Evolutionary conservation across 2,888 invertebrate genomes (phyloP), one percentile per base, ranked within the genome.

Genomic region (Pandemis heparana): DNA sequence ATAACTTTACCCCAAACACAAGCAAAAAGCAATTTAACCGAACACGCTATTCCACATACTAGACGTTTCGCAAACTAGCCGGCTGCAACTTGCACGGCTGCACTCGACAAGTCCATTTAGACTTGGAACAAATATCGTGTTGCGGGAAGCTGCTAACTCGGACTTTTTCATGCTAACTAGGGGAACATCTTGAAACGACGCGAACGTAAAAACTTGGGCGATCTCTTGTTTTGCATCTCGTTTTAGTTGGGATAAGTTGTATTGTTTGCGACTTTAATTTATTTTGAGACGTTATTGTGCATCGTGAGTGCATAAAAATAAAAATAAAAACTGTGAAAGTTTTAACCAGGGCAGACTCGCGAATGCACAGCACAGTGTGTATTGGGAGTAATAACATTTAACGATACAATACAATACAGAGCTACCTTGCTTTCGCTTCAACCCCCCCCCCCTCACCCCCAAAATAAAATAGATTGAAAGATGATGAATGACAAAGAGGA

Each of bases 31-130:
- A 65, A 65, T 51, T 51, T 38, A 10, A 5, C 38, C 38, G 5
- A 23, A 46, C 63, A 43, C 10, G 18, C 53, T n/a, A 53, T 18
- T 18, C 14, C 48, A 53, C 23, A 69, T 60, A 23, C 51, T 9
- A 53, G 74, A 62, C 69, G 43, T 70, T 62, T 71, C 61, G 70
- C 51, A 67, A 77, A 77, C 70, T 62, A 73, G 43, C 56, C 16
- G 69, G 62, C 76, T 77, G 62, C 75, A 78, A 77, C 67, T 78
- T 75, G 69, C 51, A 10, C 74, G 51, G 62, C 70, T 78, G 77
- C 77, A 63, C 73, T 77, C 75, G 79, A 79, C 79, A 77, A 76
- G 63, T 65, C 76, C 75, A 78, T 79, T 56, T 63, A 65, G 46
- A 70, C 70, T 67, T 48, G 60, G 70, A 75, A 72, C 70, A 77